Conservation (phyloP, 1,140 invertebrate species). For the Cherax destructor region DNA sequence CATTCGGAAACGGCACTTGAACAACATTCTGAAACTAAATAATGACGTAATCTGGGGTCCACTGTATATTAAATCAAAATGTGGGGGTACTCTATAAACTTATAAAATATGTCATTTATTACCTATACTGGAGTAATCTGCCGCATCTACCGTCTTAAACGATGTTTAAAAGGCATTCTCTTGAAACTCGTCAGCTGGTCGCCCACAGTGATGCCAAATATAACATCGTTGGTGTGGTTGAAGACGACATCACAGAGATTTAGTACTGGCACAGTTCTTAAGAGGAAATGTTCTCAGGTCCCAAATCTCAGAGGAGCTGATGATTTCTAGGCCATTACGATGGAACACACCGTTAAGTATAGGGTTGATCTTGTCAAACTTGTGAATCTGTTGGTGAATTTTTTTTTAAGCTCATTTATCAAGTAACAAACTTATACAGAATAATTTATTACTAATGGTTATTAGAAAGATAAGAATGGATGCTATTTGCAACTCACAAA, state of each 20-base stretch:
- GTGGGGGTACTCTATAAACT: background rate
- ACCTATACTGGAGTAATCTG: conserved; percentile 95
- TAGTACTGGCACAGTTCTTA: conserved; percentile 93
- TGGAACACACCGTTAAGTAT: conserved; percentile 96
- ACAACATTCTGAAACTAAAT: no score
- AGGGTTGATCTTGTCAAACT: conserved; percentile 98
- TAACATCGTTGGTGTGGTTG: conserved; percentile 78
- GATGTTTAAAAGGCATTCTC: conserved; percentile 84
- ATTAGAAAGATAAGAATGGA: no score
- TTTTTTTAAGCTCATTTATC: no score
- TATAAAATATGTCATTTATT: conserved; percentile 29
- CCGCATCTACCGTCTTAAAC: conserved; percentile 95
- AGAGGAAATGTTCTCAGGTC: conserved; percentile 93
- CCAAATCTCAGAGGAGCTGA: conserved; percentile 86
- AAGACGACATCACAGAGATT: conserved; percentile 86
- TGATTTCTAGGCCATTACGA: conserved; percentile 95
- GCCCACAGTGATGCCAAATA: conserved; percentile 77
- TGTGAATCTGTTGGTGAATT: conserved; percentile 84
- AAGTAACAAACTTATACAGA: no score
- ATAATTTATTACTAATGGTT: no score
- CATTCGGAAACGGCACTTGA: no score
- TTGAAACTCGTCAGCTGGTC: conserved; percentile 58
- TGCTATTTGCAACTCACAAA: no score
- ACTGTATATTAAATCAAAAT: no score
- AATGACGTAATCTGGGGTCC: no score